Evolutionary conservation across 2,888 invertebrate genomes (phyloP).

Genomic region (Lumbricus terrestris): DNA sequence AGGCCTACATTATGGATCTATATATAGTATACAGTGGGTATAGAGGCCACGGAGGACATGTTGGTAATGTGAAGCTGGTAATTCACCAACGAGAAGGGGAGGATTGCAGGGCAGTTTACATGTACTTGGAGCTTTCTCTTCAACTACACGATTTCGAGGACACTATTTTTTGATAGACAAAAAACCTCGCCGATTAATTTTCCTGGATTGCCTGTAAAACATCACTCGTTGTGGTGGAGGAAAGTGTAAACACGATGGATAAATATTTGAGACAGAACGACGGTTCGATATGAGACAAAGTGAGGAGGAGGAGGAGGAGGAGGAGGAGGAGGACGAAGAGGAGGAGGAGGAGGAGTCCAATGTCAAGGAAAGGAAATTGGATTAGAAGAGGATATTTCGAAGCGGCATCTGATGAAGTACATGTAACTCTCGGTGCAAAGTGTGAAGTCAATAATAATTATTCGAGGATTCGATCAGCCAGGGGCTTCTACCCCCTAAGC

Average conservation of each 20-base stretch:
- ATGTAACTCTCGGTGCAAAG: neutral
- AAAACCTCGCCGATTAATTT: neutral
- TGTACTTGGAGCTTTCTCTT: neutral
- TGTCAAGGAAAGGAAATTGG: neutral
- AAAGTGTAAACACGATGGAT: neutral
- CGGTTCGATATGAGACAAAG: neutral
- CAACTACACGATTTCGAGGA: neutral
- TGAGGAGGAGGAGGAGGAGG: too few species aligned
- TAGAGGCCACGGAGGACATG: too few species aligned
- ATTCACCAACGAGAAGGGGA: neutral
- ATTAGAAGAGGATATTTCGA: neutral
- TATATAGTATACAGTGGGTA: too few species aligned
- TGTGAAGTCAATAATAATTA: neutral
- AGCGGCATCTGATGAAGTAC: neutral
- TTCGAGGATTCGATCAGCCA: neutral
- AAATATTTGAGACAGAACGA: neutral
- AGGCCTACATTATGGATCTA: too few species aligned
- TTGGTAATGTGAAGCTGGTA: neutral
- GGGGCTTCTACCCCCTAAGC: too few species aligned
- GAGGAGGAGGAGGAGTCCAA: too few species aligned
- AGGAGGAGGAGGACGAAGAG: too few species aligned
- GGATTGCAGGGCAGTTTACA: neutral
- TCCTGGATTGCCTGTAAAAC: neutral
- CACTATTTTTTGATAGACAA: neutral
- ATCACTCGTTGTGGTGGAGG: too few species aligned